These are phyloP conservation scores for Eleginops maclovinus DNA, from an alignment of 2,113 vertebrate genomes.

Conservation along the genomic window DNA sequence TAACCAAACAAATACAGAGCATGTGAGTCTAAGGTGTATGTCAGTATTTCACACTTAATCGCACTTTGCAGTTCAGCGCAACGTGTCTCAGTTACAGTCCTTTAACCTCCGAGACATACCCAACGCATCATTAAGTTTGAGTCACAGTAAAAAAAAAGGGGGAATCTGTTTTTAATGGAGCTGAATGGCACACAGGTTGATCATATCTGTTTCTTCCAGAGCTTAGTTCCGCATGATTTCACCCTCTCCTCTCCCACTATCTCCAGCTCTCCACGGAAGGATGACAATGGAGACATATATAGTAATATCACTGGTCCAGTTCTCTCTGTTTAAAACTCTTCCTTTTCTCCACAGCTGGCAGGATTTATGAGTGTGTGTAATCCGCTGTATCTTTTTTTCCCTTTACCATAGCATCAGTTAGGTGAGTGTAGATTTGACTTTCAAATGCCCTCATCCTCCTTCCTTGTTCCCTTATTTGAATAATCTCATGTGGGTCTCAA, in stretches of 20 bases:
- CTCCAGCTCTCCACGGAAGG: conserved; percentile 10
- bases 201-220: conserved; percentile 42
- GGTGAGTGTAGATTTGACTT: conserved; percentile 51
- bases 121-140: conserved; percentile 25
- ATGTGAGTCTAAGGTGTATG: conserved; percentile 6
- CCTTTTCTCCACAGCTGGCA: not conserved
- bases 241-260: conserved; percentile 3
- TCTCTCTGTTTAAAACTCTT: not conserved
- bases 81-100: conserved; percentile 33
- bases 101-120: conserved; percentile 34
- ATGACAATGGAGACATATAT: conserved; percentile 35
- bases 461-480: conserved; percentile 59
- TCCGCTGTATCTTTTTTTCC: not conserved
- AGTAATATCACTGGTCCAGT: conserved; percentile 1
- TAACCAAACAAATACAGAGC: conserved; percentile 3
- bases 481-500: conserved; percentile 40
- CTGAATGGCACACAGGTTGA: conserved; percentile 43
- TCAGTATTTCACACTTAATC: conserved; percentile 16
- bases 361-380: conserved; percentile 1
- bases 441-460: conserved; percentile 44
- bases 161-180: conserved; percentile 52
- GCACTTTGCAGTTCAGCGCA: not conserved
- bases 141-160: conserved; percentile 14
- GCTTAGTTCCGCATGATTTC: conserved; percentile 51
- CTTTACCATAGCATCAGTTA: conserved; percentile 32